Base-by-base conservation (phyloP, 64 coral and sea anemone genomes). In the Montipora cactus region DNA sequence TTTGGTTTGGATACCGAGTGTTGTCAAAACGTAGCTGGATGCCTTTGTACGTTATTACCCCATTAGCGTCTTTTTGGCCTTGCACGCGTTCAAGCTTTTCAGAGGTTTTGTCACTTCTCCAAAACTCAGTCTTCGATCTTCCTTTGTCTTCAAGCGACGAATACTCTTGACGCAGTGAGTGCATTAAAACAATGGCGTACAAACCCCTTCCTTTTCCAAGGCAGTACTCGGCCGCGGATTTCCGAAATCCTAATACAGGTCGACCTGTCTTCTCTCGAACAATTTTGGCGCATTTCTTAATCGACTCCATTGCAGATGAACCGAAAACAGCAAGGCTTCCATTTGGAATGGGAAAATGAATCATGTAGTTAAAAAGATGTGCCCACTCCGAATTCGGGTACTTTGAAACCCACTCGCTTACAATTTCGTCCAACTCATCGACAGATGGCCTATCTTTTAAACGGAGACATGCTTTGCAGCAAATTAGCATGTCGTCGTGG, bases 11-110 rank as follows among this genome's bases (percentile, higher is more conserved):
- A 45, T 90, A 90, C 1, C 88, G 75, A 79, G 75, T 90, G 44
- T 90, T 57, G 15, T 90, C 88, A 90, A 90, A 90, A n/a, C 75
- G 88, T 78, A 90, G 19, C 14, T 90, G 88, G 13, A 90, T 67
- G 19, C 88, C 88, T 66, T 79, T 23, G 19, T 90, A 90, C 8
- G 75, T 90, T 67, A 90, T 90, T 1, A 90, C 88, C 13, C 88
- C 88, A 77, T 79, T 90, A 55, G 67, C 88, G 77, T 90, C 88
- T 67, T 90, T 90, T 67, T 90, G 88, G 10, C 88, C 88, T 3
- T 76, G 49, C 16, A 90, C 75, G 12, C 88, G 88, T 79, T 90
- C 88, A 22, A 90, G 58, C 76, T 79, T 90, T 18, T 67, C 88
- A 8, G 88, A 77, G 62, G 79, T 23, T 5, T 90, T 64, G 58